Percentiles rank a stretch among this genome's conserved stretches.
These are phyloP conservation scores for Drosophila bocki DNA, from an alignment of 1,140 invertebrate genomes.

Conservation along the genomic window DNA sequence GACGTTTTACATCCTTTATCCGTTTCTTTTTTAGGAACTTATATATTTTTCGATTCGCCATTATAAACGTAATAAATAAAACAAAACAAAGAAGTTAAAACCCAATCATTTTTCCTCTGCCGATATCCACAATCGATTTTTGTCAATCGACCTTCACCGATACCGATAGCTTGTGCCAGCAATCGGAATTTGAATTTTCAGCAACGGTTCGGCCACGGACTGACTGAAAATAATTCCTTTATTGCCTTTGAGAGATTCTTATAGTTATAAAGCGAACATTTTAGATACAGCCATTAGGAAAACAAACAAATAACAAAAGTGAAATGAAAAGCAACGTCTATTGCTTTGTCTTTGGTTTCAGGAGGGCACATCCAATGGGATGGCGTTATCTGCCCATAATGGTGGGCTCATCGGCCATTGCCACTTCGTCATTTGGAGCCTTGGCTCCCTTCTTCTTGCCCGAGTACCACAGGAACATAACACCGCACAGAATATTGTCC, in stretches of 20 bases:
- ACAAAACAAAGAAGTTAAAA: too few species aligned
- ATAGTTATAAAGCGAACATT: slow-evolving; percentile 51
- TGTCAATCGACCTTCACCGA: background rate
- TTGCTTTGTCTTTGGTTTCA: slow-evolving; percentile 74
- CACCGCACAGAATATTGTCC: slow-evolving; percentile 89
- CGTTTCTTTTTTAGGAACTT: too few species aligned
- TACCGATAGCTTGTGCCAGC: background rate
- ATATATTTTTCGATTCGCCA: too few species aligned
- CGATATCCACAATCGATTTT: background rate
- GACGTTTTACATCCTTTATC: too few species aligned
- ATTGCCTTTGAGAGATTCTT: slow-evolving; percentile 55
- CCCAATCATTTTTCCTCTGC: too few species aligned
- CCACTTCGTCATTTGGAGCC: slow-evolving; percentile 91
- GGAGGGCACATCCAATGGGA: background rate
- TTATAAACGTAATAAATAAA: too few species aligned
- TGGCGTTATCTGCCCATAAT: slow-evolving; percentile 91
- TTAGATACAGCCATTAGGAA: slow-evolving; percentile 63
- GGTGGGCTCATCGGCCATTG: slow-evolving; percentile 93
- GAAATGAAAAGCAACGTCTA: slow-evolving; percentile 56
- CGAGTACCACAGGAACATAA: slow-evolving; percentile 92
- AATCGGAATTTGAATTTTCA: slow-evolving; percentile 18
- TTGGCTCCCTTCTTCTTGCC: slow-evolving; percentile 93
- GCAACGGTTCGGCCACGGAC: background rate
- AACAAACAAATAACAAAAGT: slow-evolving; percentile 77
- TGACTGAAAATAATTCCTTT: slow-evolving; percentile 59